Conservation (phyloP, 2,888 invertebrate species). For the Caenorhabditis sp. region DNA sequence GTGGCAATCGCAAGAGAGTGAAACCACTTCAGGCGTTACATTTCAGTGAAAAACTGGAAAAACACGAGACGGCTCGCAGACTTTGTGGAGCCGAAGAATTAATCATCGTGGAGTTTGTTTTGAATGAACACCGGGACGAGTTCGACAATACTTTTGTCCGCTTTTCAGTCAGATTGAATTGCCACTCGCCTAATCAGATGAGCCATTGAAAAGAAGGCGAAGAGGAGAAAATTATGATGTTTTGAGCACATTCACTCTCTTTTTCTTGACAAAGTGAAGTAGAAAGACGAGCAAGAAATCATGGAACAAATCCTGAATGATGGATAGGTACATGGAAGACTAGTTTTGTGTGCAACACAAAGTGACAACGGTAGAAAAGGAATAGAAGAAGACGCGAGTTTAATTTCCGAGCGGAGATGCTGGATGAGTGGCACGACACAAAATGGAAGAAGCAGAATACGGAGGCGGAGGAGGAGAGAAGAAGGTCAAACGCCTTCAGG, state of each 20-base stretch:
- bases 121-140: too few relatives aligned
- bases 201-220: conserved; percentile 13
- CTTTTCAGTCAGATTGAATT: conserved; percentile 45
- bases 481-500: conserved; percentile 45
- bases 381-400: conserved; percentile 27
- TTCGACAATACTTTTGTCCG: conserved; percentile 31
- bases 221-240: conserved; percentile 26
- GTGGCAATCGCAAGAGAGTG: too few relatives aligned
- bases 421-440: conserved; percentile 12
- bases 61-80: too few relatives aligned
- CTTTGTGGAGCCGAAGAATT: too few relatives aligned
- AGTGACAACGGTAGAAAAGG: conserved; percentile 1
- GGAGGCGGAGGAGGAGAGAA: conserved; percentile 2
- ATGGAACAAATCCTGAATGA: conserved; percentile 49
- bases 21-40: too few relatives aligned
- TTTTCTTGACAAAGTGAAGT: neutral
- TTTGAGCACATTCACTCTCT: conserved; percentile 12
- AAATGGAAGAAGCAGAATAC: conserved; percentile 16
- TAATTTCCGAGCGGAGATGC: conserved; percentile 37
- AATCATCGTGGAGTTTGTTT: too few relatives aligned
- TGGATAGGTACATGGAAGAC: conserved; percentile 40
- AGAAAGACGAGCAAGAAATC: conserved; percentile 15
- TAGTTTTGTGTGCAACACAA: conserved; percentile 3
- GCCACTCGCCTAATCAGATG: conserved; percentile 27
- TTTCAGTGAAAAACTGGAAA: too few relatives aligned